These are phyloP conservation scores for Nephrocerus scutellatus DNA, from an alignment of 2,888 invertebrate species.

Conservation along the genomic window DNA sequence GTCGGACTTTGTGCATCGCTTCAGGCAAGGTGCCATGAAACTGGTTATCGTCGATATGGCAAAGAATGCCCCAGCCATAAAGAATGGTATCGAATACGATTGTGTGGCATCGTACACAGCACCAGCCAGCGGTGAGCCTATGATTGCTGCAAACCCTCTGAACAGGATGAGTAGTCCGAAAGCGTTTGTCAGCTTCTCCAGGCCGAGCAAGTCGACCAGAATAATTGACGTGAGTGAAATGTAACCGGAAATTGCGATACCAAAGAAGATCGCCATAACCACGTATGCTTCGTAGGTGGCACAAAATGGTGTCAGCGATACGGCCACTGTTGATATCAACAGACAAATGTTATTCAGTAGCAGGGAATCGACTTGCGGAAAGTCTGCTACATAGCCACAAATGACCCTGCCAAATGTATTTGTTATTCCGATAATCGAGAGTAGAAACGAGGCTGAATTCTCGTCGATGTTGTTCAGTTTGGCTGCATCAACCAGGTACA, in stretches of 20 bases:
- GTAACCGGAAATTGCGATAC: conserved; percentile 89
- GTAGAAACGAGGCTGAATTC: conserved; percentile 53
- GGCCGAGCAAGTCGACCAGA: conserved; percentile 88
- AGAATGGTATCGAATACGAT: conserved; percentile 84
- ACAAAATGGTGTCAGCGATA: conserved; percentile 79
- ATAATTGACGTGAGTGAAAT: conserved; percentile 97
- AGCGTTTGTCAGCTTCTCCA: conserved; percentile 93
- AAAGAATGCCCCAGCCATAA: conserved; percentile 85
- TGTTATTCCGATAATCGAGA: conserved; percentile 71
- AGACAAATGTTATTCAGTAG: conserved; percentile 90
- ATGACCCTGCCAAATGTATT: conserved; percentile 88
- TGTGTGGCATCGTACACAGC: conserved; percentile 82
- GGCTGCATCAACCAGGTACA: conserved; percentile 83
- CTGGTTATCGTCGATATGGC: conserved; percentile 77
- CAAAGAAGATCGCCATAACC: conserved; percentile 79
- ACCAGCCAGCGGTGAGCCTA: conserved; percentile 79
- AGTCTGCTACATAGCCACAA: conserved; percentile 86
- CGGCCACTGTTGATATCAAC: conserved; percentile 78
- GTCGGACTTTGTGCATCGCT: conserved; percentile 51
- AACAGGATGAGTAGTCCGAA: conserved; percentile 93
- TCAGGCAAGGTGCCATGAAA: conserved; percentile 70
- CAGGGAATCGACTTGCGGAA: conserved; percentile 85
- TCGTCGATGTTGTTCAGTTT: conserved; percentile 61
- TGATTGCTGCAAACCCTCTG: conserved; percentile 87
- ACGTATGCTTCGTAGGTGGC: conserved; percentile 68